Percentiles rank a stretch among this genome's conserved stretches.
phyloP scores from a whole-genome alignment of 2,888 invertebrate genomes.

The Synergus japonicus region DNA sequence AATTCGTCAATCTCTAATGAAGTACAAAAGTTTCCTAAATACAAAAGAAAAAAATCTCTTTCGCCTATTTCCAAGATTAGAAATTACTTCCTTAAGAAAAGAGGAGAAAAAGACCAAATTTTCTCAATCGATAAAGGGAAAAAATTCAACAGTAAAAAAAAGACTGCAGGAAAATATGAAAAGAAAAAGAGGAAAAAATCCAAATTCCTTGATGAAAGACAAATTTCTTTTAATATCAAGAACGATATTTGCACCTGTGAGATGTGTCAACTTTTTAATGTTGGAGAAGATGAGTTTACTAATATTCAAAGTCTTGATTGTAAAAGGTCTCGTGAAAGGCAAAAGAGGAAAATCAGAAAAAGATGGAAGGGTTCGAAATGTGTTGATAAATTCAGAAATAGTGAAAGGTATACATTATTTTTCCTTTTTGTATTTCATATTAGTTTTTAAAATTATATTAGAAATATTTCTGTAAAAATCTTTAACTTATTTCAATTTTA shows the following conservation, averaged over 20 bases:
- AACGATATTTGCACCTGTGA: constrained; percentile 16
- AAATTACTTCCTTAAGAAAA: constrained; percentile 2
- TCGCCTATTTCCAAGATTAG: not conserved
- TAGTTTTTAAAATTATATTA: not conserved
- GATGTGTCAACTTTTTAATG: constrained; percentile 27
- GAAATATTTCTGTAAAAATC: not conserved
- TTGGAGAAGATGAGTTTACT: constrained; percentile 20
- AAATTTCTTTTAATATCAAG: not conserved
- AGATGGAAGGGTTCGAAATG: not conserved
- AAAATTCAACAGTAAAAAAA: not conserved
- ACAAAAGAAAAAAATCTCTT: not conserved
- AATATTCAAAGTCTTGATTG: not conserved
- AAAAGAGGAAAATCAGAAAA: constrained; percentile 19
- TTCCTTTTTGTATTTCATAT: not conserved
- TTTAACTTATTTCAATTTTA: not conserved
- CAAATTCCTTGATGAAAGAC: not conserved
- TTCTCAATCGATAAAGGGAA: not conserved
- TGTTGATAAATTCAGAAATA: not conserved
- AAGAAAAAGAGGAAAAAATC: constrained; percentile 14
- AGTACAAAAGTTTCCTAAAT: not conserved
- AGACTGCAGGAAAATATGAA: not conserved
- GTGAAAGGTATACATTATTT: not conserved
- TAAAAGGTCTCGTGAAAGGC: constrained; percentile 19
- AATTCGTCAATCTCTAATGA: not conserved
- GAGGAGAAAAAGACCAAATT: not conserved